phyloP scores from a whole-genome alignment of 2,113 vertebrate genomes.

The Labeo rohita region DNA sequence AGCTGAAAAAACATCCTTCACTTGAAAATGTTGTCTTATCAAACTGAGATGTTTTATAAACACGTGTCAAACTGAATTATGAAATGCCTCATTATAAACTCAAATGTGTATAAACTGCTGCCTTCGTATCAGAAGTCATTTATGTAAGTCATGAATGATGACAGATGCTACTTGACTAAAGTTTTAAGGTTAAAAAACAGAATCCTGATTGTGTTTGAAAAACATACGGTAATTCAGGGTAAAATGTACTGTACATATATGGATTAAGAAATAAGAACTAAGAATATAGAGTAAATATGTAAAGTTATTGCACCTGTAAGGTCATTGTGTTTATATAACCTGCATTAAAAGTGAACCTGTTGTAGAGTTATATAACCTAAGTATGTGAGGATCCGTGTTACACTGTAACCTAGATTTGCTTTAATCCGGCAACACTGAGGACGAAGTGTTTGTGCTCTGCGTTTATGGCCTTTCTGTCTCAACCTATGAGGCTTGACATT shows the following conservation, averaged over 20 bases:
- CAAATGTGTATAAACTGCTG: neutral
- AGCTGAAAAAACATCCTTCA: neutral
- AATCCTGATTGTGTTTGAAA: neutral
- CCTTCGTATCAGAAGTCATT: neutral
- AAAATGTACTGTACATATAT: neutral
- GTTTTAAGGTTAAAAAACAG: neutral
- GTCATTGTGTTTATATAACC: neutral
- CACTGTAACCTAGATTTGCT: constrained; percentile 1
- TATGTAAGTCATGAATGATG: neutral
- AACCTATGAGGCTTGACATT: neutral
- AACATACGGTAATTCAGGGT: neutral
- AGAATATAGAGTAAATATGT: neutral
- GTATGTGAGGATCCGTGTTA: neutral
- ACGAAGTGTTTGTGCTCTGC: neutral
- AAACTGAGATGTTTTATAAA: neutral
- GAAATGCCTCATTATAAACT: neutral
- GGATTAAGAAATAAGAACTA: neutral
- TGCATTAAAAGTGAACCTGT: neutral
- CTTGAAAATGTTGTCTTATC: neutral
- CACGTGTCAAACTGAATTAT: neutral
- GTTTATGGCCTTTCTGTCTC: neutral
- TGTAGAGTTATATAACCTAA: neutral
- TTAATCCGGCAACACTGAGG: neutral
- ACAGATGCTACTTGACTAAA: neutral
- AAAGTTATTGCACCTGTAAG: neutral